Conservation (phyloP, 2,797 vertebrate genomes). For the Diceros bicornis region DNA sequence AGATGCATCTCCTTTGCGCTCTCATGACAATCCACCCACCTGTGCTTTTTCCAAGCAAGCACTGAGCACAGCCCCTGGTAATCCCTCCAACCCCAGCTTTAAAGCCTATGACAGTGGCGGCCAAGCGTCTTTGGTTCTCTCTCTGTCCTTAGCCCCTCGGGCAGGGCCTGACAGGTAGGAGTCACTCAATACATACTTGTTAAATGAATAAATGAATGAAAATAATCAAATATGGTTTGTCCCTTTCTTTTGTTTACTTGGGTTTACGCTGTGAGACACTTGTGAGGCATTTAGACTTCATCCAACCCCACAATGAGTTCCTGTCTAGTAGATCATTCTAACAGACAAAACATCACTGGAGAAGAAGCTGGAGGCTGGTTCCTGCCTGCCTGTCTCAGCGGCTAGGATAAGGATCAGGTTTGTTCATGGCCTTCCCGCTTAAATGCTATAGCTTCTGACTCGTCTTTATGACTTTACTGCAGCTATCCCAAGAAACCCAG, state of each 20-base stretch:
- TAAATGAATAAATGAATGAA: background rate
- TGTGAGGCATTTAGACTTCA: background rate
- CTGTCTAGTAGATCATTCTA: background rate
- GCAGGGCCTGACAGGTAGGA: background rate
- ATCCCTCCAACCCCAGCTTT: background rate
- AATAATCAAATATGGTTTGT: background rate
- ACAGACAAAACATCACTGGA: background rate
- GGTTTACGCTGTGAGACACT: background rate
- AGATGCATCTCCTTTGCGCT: background rate
- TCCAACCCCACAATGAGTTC: background rate
- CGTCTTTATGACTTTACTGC: background rate
- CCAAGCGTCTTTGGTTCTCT: background rate
- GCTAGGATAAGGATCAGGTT: background rate
- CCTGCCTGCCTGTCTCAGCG: background rate
- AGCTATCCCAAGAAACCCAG: background rate
- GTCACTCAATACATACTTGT: background rate
- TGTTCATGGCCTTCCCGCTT: background rate
- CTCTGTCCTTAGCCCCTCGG: background rate
- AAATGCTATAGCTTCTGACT: background rate
- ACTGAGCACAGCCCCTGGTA: background rate
- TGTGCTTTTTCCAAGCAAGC: background rate
- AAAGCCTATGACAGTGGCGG: background rate
- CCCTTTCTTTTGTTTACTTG: background rate
- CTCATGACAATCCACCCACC: accelerated
- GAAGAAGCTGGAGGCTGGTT: background rate